Evolutionary conservation across 2,888 invertebrate species (phyloP).

Genomic region (Lepas anatifera): DNA sequence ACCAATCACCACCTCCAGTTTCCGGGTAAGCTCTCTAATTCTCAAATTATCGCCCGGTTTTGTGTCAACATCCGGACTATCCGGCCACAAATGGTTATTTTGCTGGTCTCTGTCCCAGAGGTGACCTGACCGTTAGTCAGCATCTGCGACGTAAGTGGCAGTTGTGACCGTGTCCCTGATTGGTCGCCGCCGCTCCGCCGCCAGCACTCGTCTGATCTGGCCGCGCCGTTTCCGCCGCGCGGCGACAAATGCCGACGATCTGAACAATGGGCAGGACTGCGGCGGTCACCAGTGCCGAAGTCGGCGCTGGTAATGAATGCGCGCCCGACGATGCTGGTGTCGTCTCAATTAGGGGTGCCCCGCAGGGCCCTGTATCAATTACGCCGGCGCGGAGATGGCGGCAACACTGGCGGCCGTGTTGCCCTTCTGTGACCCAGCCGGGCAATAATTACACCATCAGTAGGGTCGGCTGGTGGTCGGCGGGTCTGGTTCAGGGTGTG

Average conservation of each 20-base stretch:
- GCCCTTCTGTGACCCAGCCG: too few species aligned
- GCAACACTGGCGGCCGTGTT: too few species aligned
- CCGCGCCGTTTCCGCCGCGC: background rate
- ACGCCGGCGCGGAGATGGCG: background rate
- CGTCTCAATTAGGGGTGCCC: slow-evolving; percentile 2
- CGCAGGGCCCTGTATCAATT: background rate
- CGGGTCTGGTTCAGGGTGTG: background rate
- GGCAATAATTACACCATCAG: too few species aligned
- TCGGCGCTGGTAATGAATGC: background rate
- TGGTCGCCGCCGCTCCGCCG: background rate
- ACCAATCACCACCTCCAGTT: too few species aligned
- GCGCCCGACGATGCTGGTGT: background rate
- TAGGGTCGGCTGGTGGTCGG: too few species aligned
- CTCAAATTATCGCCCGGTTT: background rate
- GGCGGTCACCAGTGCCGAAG: too few species aligned
- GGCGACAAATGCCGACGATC: background rate
- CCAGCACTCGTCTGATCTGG: background rate
- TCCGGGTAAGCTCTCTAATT: too few species aligned
- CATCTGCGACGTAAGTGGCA: background rate
- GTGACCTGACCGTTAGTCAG: background rate
- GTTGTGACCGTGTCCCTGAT: background rate
- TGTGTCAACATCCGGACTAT: background rate
- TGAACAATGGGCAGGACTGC: background rate
- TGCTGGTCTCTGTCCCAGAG: background rate
- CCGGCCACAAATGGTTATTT: background rate